Evolutionary conservation across 2,797 vertebrate genomes (phyloP).

Genomic region (Podarcis siculus): DNA sequence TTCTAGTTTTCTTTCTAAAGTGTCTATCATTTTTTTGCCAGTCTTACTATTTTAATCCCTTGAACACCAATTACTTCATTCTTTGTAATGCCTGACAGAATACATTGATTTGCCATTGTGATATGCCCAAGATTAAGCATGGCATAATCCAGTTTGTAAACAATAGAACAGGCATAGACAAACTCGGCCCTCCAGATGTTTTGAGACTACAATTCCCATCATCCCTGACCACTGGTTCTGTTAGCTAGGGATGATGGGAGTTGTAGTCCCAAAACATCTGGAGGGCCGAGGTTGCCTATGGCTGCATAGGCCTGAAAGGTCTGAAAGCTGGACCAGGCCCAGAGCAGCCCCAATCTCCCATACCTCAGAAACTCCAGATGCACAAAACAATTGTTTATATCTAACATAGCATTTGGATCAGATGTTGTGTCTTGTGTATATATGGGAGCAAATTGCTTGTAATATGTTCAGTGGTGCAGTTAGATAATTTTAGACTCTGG

Average conservation of each 20-base stretch:
- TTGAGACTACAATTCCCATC: no score
- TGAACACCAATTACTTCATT: slow-evolving; percentile 35
- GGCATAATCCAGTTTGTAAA: neutral
- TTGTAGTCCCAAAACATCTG: no score
- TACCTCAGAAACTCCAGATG: slow-evolving; percentile 18
- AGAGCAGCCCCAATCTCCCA: neutral
- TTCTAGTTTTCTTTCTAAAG: slow-evolving; percentile 29
- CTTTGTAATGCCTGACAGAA: neutral
- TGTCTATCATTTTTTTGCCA: slow-evolving; percentile 49
- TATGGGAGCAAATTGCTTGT: neutral
- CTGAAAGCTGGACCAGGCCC: slow-evolving; percentile 35
- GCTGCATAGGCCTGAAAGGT: neutral
- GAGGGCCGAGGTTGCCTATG: no score
- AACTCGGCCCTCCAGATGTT: no score
- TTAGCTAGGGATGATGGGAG: no score
- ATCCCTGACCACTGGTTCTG: no score
- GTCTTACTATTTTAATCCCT: slow-evolving; percentile 45
- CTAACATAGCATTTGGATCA: neutral
- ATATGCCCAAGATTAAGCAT: slow-evolving; percentile 16
- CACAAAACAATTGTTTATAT: slow-evolving; percentile 4
- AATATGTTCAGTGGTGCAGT: neutral
- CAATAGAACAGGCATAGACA: neutral
- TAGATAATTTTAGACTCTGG: no score
- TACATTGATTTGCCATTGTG: slow-evolving; percentile 1
- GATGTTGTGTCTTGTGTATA: neutral